Conservation (phyloP, 2,888 invertebrate species). For the Drosophila paranaensis region DNA sequence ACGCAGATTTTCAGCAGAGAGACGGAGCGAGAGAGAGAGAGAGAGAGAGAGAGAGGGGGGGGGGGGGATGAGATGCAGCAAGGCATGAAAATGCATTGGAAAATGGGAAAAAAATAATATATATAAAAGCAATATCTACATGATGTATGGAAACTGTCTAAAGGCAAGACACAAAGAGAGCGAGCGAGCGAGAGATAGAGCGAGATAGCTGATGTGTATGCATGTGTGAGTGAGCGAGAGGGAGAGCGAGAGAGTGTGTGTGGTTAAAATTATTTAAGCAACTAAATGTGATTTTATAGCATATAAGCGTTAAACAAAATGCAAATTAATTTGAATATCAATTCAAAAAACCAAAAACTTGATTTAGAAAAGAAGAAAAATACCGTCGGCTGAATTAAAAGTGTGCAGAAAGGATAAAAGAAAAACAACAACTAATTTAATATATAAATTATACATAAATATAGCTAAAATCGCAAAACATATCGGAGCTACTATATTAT, state of each 20-base stretch:
- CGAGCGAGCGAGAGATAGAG: background rate
- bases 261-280: slow-evolving; percentile 79
- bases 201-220: slow-evolving; percentile 14
- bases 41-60: background rate
- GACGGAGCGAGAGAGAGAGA: slow-evolving; percentile 13
- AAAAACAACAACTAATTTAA: slow-evolving; percentile 31
- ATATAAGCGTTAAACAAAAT: slow-evolving; percentile 69
- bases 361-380: slow-evolving; percentile 40
- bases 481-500: slow-evolving; percentile 27
- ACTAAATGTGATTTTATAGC: slow-evolving; percentile 84
- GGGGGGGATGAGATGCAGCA: slow-evolving; percentile 38
- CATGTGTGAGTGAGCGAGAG: slow-evolving; percentile 31
- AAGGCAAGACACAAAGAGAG: slow-evolving; percentile 20
- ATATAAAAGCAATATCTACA: slow-evolving; percentile 74
- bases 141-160: slow-evolving; percentile 42
- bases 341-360: slow-evolving; percentile 17
- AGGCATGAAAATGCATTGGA: slow-evolving; percentile 60
- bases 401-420: slow-evolving; percentile 60
- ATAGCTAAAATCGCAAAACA: slow-evolving; percentile 24
- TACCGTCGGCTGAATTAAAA: slow-evolving; percentile 76
- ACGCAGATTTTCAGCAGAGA: slow-evolving; percentile 22
- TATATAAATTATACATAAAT: slow-evolving; percentile 20
- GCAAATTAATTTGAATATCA: slow-evolving; percentile 43
- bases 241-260: slow-evolving; percentile 22
- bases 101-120: slow-evolving; percentile 24